Conservation (phyloP, 2,113 vertebrate species). For the Osmerus eperlanus region DNA sequence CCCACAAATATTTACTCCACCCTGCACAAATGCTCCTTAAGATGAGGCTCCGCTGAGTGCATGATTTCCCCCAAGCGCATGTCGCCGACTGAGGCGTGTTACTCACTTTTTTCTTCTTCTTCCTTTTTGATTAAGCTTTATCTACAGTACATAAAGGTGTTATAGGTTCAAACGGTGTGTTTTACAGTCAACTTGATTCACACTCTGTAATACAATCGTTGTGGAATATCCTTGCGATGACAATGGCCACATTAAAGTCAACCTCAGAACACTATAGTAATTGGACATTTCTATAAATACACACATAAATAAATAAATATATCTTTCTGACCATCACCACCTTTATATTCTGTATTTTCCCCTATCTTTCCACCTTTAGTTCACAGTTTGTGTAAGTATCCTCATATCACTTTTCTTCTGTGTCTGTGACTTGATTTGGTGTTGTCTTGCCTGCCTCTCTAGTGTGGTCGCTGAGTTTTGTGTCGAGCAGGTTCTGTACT, state of each 20-base stretch:
- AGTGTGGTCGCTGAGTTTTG: constrained; percentile 48
- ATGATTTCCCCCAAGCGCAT: constrained; percentile 64
- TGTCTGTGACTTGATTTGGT: constrained; percentile 66
- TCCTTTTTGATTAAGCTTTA: constrained; percentile 30
- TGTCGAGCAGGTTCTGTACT: constrained; percentile 48
- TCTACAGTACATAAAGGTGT: constrained; percentile 77
- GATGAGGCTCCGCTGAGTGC: constrained; percentile 45
- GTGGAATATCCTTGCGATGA: background rate
- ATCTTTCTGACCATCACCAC: constrained; percentile 71
- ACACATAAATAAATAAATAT: constrained; percentile 34
- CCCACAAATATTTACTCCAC: constrained; percentile 17
- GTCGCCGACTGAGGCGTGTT: constrained; percentile 47
- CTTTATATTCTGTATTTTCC: constrained; percentile 82
- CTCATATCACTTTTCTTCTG: constrained; percentile 68
- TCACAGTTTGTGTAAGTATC: constrained; percentile 84
- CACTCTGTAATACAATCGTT: background rate
- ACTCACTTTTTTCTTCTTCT: constrained; percentile 43
- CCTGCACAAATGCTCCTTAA: constrained; percentile 27
- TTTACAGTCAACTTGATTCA: background rate
- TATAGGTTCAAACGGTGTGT: constrained; percentile 18
- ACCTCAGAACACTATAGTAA: constrained; percentile 12
- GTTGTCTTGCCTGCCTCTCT: constrained; percentile 62
- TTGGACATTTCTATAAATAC: no score
- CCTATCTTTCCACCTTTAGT: constrained; percentile 79
- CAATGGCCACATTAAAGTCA: constrained; percentile 11